Evolutionary conservation across 2,797 vertebrate species (phyloP).

Genomic region (Pipistrellus kuhlii): DNA sequence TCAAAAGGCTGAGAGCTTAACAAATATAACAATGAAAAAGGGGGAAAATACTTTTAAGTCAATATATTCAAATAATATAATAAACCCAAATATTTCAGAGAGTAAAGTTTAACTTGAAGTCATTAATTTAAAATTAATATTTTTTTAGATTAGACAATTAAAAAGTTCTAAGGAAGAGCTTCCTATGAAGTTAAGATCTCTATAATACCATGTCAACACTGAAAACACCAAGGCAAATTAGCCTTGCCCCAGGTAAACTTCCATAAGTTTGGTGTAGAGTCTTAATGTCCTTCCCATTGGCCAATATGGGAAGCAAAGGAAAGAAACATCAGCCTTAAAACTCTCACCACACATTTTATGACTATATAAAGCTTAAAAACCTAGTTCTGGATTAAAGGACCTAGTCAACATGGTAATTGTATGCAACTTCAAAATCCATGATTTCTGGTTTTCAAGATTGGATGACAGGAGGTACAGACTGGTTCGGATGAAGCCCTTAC

Average conservation of each 20-base stretch:
- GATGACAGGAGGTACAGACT: background rate
- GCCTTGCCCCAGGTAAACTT: background rate
- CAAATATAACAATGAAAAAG: background rate
- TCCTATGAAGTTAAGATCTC: background rate
- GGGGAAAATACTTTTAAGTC: background rate
- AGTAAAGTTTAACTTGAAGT: slow-evolving; percentile 13
- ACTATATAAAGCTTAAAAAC: background rate
- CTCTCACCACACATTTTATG: background rate
- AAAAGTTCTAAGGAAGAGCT: background rate
- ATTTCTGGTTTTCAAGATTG: background rate
- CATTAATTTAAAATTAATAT: background rate
- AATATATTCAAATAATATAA: slow-evolving; percentile 20
- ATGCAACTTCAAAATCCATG: background rate
- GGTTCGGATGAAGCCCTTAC: background rate
- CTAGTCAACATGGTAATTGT: background rate
- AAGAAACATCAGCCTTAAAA: background rate
- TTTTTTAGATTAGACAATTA: background rate
- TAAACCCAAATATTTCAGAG: background rate
- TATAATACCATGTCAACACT: background rate
- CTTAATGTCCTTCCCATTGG: background rate
- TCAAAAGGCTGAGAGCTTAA: background rate
- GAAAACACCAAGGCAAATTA: background rate
- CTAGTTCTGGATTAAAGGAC: background rate
- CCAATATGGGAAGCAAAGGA: slow-evolving; percentile 22
- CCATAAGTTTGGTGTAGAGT: background rate